Base-by-base conservation (phyloP, 2,797 vertebrate genomes). In the Chrosomus eos region DNA sequence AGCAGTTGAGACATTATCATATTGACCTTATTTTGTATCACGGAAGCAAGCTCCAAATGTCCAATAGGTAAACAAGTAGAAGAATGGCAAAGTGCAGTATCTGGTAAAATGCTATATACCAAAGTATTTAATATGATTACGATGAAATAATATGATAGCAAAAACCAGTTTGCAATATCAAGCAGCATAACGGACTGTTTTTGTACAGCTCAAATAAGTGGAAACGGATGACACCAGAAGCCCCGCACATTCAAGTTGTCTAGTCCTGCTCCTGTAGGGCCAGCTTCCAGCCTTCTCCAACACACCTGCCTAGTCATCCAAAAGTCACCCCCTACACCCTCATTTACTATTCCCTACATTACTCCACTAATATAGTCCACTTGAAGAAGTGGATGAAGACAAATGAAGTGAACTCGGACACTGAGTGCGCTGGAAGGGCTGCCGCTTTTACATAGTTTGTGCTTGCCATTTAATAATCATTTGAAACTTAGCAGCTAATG, bases 131-230 rank as follows among this genome's bases (percentile, higher is more conserved):
- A 45, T 14, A 45, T 45, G 13, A 45, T 14, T 6, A 36, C 5
- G 5, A 33, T 33, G 7, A 23, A 23, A 23, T 19, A 38, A 38
- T 68, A 70, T 73, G 16, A 33, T 33, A 13, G 31, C n/a, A 48
- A 72, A 26, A 45, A 45, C 0, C 43, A 14, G n/a, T 72, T 72
- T 72, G 7, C n/a, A 48, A 10, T 28, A 48, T 48, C 0, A 72
- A 72, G 4, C 26, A 72, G 40, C 43, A 28, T 72, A 28, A 45
- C 13, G 4, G n/a, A 72, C 70, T 28, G 40, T 51, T 51, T 51
- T 73, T 31, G 71, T 51, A 73, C 26, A 55, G 51, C 73, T 75
- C 7, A 74, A 74, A 6, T 13, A 53, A 53, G 28, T 74, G 72
- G 33, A 75, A 55, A 75, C 14, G 73, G 31, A 53, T 55, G 31